Conservation (phyloP, 1,140 invertebrate genomes). For the Parasteatoda tepidariorum region DNA sequence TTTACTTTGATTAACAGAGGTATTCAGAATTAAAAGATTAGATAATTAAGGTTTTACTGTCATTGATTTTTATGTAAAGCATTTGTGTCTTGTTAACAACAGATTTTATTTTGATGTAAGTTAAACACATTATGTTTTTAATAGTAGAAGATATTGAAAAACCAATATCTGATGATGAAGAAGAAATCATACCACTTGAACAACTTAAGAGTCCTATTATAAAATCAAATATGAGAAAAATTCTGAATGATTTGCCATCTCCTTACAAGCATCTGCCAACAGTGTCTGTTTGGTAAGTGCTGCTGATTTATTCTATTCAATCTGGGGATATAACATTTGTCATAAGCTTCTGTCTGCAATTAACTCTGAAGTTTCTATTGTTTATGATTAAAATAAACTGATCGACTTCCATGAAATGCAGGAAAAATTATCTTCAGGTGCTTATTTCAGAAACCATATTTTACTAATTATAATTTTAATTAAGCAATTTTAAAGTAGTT, state of each 20-base stretch:
- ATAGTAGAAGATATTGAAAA: not conserved
- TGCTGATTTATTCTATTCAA: not conserved
- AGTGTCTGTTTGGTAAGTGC: conserved; percentile 25
- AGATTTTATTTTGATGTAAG: too few relatives aligned
- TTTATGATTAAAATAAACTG: not conserved
- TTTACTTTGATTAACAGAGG: too few relatives aligned
- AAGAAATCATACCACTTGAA: not conserved
- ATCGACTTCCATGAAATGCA: not conserved
- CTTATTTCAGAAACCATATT: not conserved
- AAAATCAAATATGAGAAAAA: not conserved
- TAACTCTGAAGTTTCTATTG: too few relatives aligned
- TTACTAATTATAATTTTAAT: not conserved
- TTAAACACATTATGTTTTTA: too few relatives aligned
- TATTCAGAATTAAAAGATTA: too few relatives aligned
- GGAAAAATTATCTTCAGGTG: not conserved
- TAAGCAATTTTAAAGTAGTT: too few relatives aligned
- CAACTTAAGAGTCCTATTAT: not conserved
- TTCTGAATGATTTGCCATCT: not conserved
- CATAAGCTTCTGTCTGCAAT: too few relatives aligned
- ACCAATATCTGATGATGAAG: not conserved
- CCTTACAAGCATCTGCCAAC: conserved; percentile 21
- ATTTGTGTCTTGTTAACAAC: too few relatives aligned
- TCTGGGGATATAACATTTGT: not conserved
- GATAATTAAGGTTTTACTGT: too few relatives aligned
- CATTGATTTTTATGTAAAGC: too few relatives aligned